A percentile compares a stretch with the other conserved stretches of the same genome.
These are phyloP conservation scores for Campylomormyrus tamandua DNA, from an alignment of 2,113 vertebrate species.

Conservation along the genomic window DNA sequence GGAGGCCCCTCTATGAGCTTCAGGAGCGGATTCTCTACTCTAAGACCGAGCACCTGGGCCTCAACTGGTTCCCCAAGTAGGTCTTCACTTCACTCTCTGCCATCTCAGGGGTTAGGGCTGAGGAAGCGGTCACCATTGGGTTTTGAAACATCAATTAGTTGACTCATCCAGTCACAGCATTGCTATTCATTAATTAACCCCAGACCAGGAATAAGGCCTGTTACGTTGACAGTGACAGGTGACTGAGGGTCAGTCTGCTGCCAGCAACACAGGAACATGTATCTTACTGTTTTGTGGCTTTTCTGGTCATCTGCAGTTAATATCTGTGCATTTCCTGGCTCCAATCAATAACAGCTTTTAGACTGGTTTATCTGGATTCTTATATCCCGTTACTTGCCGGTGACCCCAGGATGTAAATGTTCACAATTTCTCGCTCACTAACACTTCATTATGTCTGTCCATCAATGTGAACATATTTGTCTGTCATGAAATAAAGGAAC, in stretches of 20 bases:
- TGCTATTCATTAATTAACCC: not conserved
- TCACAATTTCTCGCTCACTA: not conserved
- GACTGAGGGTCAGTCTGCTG: not conserved
- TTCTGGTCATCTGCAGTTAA: not conserved
- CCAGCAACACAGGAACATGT: not conserved
- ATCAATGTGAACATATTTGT: not conserved
- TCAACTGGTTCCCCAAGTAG: slow-evolving; percentile 99
- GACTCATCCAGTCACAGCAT: not conserved
- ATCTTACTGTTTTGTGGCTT: not conserved
- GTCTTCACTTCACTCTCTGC: slow-evolving; percentile 27
- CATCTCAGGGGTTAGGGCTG: not conserved
- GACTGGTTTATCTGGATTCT: not conserved
- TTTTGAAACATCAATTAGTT: not conserved
- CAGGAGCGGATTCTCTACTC: slow-evolving; percentile 91
- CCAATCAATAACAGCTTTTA: not conserved
- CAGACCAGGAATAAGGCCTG: not conserved
- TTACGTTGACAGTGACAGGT: not conserved
- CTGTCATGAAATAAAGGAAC: not conserved
- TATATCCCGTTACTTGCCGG: not conserved
- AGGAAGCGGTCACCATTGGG: not conserved
- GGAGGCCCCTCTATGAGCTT: slow-evolving; percentile 89
- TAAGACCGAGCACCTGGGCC: slow-evolving; percentile 92
- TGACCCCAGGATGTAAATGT: not conserved
- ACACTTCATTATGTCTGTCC: not conserved
- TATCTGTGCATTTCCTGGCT: not conserved